Evolutionary conservation across 2,797 vertebrate genomes (phyloP), one percentile per base, ranked within the genome.

Genomic region (Sardinella longiceps): DNA sequence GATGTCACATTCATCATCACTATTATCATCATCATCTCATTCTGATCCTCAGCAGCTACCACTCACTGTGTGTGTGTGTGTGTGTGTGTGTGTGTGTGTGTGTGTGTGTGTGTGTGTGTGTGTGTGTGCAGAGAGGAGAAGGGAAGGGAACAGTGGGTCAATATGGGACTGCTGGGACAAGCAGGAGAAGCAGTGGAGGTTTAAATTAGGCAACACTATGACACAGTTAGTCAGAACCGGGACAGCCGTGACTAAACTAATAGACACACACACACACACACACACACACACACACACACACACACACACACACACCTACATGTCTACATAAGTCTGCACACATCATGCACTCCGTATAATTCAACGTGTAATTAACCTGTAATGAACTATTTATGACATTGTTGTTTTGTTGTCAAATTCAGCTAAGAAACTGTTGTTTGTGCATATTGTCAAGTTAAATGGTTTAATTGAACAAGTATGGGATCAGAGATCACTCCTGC

Each of bases 201-300:
- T 93, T 94, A 94, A 93, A 94, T 94, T 90, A 93, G 91, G 93
- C 89, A 90, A 91, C 91, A 86, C 80, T 3, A 88, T 92, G 92
- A 92, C 93, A 95, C 91, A 93, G 90, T 94, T 90, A 82, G 84
- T 85, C 84, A 82, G 80, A 87, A 88, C 60, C 66, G 87, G 89
- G 39, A 87, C 85, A 33, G 85, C 43, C 84, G 43, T 80, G 85
- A 88, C 63, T 84, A 60, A 46, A 82, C 5, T 48, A 70, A 80
- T 82, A 87, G 53, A 33, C 25, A 45, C 30, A 83, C 39, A 83
- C 46, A 63, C 60, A 15, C 51, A 66, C 20, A 56, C 30, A 77
- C n/a, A 84, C 39, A 87, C 82, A 39, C 70, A 39, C 43, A 18
- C 20, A 56, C 14, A 43, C 25, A 39, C 18, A 53, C 20, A 11